phyloP scores from a whole-genome alignment of 2,888 invertebrate species.

The Nomada ferruginata region DNA sequence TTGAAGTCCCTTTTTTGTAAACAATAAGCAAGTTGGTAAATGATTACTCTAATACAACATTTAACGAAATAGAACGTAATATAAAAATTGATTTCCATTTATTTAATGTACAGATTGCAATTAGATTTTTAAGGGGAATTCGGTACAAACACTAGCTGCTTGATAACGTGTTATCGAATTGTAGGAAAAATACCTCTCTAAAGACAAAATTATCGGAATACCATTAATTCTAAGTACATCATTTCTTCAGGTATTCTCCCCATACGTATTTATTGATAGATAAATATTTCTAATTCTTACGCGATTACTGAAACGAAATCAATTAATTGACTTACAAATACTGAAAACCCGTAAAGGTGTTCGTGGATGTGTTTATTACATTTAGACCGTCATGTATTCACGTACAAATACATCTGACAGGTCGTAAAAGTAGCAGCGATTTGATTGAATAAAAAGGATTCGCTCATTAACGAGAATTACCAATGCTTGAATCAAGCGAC shows the following conservation, averaged over 20 bases:
- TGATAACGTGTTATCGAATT: too few relatives aligned
- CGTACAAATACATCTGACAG: constrained; percentile 22
- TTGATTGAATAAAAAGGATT: constrained; percentile 5
- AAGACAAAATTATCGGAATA: neutral
- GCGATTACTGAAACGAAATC: too few relatives aligned
- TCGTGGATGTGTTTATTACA: constrained; percentile 19
- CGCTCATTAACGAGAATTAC: constrained; percentile 24
- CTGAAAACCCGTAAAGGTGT: neutral
- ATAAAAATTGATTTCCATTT: too few relatives aligned
- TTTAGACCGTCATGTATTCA: constrained; percentile 3
- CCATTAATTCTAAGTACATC: neutral
- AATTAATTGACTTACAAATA: constrained; percentile 15
- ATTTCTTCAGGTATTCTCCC: neutral
- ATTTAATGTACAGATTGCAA: neutral
- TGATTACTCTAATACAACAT: too few relatives aligned
- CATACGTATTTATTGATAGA: too few relatives aligned
- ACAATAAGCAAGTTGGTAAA: too few relatives aligned
- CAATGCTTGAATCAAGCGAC: constrained; percentile 5
- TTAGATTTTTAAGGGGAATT: neutral
- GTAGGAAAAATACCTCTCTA: too few relatives aligned
- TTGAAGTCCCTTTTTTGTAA: too few relatives aligned
- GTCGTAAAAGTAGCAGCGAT: too few relatives aligned
- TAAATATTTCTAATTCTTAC: too few relatives aligned
- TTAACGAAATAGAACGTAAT: too few relatives aligned
- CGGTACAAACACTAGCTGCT: neutral